Percentiles rank a stretch among this genome's conserved stretches.
Conservation (phyloP, 2,797 vertebrate species). For the Linurgus olivaceus region DNA sequence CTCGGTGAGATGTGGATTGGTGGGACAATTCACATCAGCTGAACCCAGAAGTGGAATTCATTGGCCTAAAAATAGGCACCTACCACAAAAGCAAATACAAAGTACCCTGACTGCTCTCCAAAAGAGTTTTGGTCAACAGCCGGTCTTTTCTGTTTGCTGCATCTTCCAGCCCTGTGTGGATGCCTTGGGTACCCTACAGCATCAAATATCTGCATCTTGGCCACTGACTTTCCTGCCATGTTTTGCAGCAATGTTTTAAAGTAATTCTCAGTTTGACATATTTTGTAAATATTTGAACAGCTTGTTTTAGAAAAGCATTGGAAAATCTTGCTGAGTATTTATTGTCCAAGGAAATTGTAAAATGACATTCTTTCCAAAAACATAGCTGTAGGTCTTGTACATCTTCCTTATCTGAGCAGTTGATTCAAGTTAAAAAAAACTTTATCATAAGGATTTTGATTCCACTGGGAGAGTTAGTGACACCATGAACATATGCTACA, state of each 20-base stretch:
- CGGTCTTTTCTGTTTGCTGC: not conserved
- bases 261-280: not conserved
- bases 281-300: not conserved
- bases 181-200: not conserved
- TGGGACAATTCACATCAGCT: not conserved
- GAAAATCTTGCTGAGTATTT: not conserved
- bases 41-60: not conserved
- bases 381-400: not conserved
- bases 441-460: not conserved
- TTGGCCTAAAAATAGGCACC: not conserved
- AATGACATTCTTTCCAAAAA: not conserved
- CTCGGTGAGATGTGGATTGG: not conserved
- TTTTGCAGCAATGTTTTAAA: not conserved
- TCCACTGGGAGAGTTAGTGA: not conserved
- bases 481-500: not conserved
- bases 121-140: not conserved
- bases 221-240: not conserved
- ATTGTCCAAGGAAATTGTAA: not conserved
- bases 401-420: not conserved
- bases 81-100: not conserved
- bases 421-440: not conserved
- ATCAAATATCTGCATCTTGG: not conserved
- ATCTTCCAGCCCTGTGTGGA: not conserved
- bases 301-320: not conserved
- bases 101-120: not conserved